Percentiles rank a stretch among this genome's conserved stretches.
These are phyloP conservation scores for Phragmatobia fuliginosa DNA, from an alignment of 2,888 invertebrate species.

Conservation along the genomic window DNA sequence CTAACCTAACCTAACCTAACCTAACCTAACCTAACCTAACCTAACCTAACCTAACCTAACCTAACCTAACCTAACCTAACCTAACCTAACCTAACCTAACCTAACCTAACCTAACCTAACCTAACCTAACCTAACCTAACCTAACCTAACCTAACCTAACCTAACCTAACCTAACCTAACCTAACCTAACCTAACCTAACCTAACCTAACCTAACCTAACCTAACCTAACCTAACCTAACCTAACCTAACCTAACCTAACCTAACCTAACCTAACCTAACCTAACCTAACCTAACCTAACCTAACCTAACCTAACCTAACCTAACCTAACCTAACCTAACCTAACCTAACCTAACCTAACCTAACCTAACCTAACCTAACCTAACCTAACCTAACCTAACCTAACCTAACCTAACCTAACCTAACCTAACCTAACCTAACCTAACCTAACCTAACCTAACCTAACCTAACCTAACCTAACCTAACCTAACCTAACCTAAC, in stretches of 20 bases:
- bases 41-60: constrained; percentile 4
- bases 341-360: constrained; percentile 34
- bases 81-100: neutral
- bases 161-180: constrained; percentile 30
- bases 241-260: constrained; percentile 23
- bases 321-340: constrained; percentile 25
- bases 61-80: neutral
- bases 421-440: constrained; percentile 14
- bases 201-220: constrained; percentile 25
- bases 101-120: neutral
- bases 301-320: constrained; percentile 25
- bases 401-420: constrained; percentile 18
- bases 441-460: constrained; percentile 16
- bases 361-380: constrained; percentile 26
- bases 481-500: constrained; percentile 14
- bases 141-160: constrained; percentile 17
- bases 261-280: constrained; percentile 24
- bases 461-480: constrained; percentile 17
- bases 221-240: constrained; percentile 26
- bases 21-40: constrained; percentile 22
- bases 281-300: constrained; percentile 28
- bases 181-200: constrained; percentile 27
- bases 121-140: neutral
- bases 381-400: constrained; percentile 7
- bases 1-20: constrained; percentile 27